phyloP scores from a whole-genome alignment of 2,113 vertebrate species.

The Gymnarchus niloticus region DNA sequence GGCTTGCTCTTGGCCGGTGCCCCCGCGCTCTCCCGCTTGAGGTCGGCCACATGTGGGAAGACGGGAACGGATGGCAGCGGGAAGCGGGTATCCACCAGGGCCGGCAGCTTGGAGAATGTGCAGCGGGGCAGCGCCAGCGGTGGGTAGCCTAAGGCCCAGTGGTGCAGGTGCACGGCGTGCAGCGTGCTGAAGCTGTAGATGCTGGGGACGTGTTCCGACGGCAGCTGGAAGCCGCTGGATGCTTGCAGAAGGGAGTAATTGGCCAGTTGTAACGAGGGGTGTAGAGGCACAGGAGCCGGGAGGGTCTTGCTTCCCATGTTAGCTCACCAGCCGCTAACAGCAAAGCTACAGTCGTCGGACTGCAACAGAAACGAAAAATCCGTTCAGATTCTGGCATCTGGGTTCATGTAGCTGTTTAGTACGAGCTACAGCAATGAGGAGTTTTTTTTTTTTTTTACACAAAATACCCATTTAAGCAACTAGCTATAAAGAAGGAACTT shows the following conservation, averaged over 20 bases:
- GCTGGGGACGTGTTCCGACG: constrained; percentile 83
- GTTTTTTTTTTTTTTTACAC: neutral
- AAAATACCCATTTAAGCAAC: neutral
- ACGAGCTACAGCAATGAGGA: neutral
- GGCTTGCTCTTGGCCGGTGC: constrained; percentile 79
- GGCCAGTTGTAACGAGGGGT: constrained; percentile 89
- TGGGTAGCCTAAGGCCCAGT: constrained; percentile 94
- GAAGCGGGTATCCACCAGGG: constrained; percentile 74
- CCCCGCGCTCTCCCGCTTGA: constrained; percentile 70
- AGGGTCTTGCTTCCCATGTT: constrained; percentile 95
- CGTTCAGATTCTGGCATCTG: neutral
- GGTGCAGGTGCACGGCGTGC: constrained; percentile 90
- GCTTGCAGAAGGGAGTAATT: constrained; percentile 95
- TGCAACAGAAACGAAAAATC: constrained; percentile 18
- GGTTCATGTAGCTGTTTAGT: neutral
- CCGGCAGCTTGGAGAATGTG: constrained; percentile 82
- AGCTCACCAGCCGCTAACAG: neutral
- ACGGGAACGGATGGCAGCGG: constrained; percentile 80
- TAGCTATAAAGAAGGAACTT: neutral
- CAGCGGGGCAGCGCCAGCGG: constrained; percentile 81
- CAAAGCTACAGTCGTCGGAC: neutral
- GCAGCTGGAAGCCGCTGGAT: constrained; percentile 83
- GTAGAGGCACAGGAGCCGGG: constrained; percentile 88
- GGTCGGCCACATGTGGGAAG: constrained; percentile 84
- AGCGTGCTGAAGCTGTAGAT: constrained; percentile 92